Conservation (phyloP, 2,797 vertebrate genomes). For the Dromococcyx pavoninus region DNA sequence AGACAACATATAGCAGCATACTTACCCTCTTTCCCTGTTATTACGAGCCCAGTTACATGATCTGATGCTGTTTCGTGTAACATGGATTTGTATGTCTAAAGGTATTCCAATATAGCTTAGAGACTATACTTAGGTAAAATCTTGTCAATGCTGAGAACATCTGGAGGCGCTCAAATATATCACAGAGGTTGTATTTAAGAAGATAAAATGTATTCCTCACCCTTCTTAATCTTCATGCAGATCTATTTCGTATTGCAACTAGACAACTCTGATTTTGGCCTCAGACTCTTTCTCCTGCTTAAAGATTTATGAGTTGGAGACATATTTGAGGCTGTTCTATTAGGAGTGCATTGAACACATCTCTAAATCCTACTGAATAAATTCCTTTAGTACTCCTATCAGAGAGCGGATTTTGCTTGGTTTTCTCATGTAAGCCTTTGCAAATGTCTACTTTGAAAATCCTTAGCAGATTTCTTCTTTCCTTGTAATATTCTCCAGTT, state of each 20-base stretch:
- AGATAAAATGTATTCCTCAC: background rate
- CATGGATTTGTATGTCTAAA: slow-evolving; percentile 32
- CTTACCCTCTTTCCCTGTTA: background rate
- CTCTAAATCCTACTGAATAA: background rate
- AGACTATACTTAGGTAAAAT: slow-evolving; percentile 16
- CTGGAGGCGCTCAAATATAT: background rate
- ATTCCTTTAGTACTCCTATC: background rate
- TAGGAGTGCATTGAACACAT: background rate
- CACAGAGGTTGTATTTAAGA: background rate
- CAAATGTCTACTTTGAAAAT: slow-evolving; percentile 30
- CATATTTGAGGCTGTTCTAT: background rate
- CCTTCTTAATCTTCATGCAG: background rate
- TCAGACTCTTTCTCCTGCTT: background rate
- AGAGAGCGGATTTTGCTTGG: background rate
- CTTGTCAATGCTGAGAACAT: background rate
- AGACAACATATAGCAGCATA: slow-evolving; percentile 2
- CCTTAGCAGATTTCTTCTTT: background rate
- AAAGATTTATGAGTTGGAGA: background rate
- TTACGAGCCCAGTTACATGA: background rate
- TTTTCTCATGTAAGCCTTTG: slow-evolving; percentile 27
- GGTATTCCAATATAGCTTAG: slow-evolving; percentile 24
- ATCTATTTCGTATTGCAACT: background rate
- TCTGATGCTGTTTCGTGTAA: slow-evolving; percentile 35
- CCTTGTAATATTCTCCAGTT: slow-evolving; percentile 12
- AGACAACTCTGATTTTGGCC: background rate